Evolutionary conservation across 1,140 invertebrate species (phyloP).

Genomic region (Neuroterus valhalla): DNA sequence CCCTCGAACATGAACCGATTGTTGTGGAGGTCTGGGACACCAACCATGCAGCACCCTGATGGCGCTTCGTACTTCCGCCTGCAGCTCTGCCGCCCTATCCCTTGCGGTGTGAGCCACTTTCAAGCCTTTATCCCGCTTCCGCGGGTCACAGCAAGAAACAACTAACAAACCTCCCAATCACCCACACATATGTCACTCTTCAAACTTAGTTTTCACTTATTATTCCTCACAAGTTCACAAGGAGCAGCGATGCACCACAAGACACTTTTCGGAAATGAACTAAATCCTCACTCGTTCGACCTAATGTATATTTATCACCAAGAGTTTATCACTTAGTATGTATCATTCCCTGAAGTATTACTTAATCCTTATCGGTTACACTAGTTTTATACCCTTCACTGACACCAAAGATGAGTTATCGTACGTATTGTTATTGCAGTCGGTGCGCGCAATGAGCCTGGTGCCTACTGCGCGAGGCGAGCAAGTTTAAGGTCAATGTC

Average conservation of each 20-base stretch:
- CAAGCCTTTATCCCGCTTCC: conserved; percentile 55
- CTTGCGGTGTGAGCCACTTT: conserved; percentile 72
- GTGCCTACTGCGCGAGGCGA: background rate
- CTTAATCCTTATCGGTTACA: conserved; percentile 11
- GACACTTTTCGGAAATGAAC: background rate
- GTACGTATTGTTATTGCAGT: conserved; percentile 22
- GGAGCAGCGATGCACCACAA: background rate
- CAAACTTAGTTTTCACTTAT: background rate
- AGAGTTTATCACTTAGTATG: background rate
- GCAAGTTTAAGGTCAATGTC: conserved; percentile 36
- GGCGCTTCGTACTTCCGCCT: conserved; percentile 72
- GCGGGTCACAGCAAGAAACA: conserved; percentile 46
- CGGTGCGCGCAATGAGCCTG: conserved; percentile 11
- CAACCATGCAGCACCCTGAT: conserved; percentile 73
- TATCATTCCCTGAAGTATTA: conserved; percentile 3
- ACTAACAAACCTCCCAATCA: background rate
- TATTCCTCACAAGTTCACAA: background rate
- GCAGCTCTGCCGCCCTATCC: conserved; percentile 69
- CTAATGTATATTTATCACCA: background rate
- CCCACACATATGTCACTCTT: background rate
- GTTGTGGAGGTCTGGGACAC: conserved; percentile 64
- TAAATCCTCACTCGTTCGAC: background rate
- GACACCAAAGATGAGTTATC: background rate
- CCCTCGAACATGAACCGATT: conserved; percentile 53
- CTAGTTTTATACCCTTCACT: conserved; percentile 7